A percentile compares a stretch with the other conserved stretches of the same genome.
Conservation (phyloP, 2,888 invertebrate genomes). For the Gymnosoma rotundatum region DNA sequence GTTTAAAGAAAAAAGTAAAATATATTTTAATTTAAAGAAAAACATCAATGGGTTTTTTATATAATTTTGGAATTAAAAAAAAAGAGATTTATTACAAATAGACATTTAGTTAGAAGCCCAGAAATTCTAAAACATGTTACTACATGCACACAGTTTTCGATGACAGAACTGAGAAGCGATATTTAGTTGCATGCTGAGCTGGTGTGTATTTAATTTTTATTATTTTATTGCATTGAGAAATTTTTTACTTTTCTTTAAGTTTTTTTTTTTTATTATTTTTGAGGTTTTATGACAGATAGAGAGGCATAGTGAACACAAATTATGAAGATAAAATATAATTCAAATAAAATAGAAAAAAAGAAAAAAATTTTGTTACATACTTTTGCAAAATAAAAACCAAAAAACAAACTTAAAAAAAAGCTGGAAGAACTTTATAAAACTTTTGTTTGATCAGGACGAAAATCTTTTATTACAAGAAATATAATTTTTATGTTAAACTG, state of each 20-base stretch:
- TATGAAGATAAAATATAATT: constrained; percentile 1
- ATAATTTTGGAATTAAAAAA: background rate
- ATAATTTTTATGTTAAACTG: no score
- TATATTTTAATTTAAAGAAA: background rate
- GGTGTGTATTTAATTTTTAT: background rate
- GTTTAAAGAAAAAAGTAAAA: constrained; percentile 15
- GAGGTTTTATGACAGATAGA: constrained; percentile 15
- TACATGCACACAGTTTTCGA: constrained; percentile 42
- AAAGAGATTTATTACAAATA: constrained; percentile 45
- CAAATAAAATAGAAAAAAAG: constrained; percentile 1
- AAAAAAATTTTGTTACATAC: background rate
- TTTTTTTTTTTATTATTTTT: background rate
- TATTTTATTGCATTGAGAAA: background rate
- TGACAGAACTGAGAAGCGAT: constrained; percentile 38
- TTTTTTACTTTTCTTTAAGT: constrained; percentile 32
- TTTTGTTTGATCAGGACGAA: no score
- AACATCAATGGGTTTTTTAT: background rate
- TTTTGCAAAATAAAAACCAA: background rate
- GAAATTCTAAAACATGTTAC: constrained; percentile 44
- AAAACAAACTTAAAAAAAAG: no score
- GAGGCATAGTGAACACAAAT: constrained; percentile 29
- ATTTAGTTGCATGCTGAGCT: constrained; percentile 48
- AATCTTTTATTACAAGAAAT: no score
- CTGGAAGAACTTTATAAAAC: no score
- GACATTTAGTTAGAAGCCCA: constrained; percentile 69